phyloP scores from a whole-genome alignment of 37 sponge, comb jelly and placozoan species.

The Haliclona indistincta region DNA sequence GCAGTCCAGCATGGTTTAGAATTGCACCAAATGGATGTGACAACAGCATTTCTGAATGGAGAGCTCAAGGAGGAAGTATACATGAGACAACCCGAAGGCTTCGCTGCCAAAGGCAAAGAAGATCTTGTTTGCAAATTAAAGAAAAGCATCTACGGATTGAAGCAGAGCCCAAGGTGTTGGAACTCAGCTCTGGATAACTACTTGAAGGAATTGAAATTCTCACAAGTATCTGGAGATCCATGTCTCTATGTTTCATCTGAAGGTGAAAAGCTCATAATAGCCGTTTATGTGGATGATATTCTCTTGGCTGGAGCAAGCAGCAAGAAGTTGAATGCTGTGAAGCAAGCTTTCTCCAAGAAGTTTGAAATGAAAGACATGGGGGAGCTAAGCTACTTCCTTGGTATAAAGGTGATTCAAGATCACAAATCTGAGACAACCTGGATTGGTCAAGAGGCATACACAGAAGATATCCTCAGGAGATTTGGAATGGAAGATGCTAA shows the following conservation, averaged over 20 bases:
- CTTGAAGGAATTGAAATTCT: too few species aligned
- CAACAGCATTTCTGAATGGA: constrained; percentile 57
- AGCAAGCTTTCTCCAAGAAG: constrained; percentile 21
- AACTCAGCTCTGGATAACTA: constrained; percentile 48
- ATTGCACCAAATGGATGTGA: constrained; percentile 59
- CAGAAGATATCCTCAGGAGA: constrained; percentile 14
- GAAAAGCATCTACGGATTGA: too few species aligned
- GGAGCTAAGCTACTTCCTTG: constrained; percentile 39
- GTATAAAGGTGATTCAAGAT: constrained; percentile 39
- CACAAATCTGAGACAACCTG: constrained; percentile 18
- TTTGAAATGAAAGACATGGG: constrained; percentile 57
- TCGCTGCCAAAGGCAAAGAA: constrained; percentile 31
- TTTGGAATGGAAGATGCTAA: constrained; percentile 46
- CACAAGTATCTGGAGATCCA: constrained; percentile 49
- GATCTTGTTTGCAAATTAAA: constrained; percentile 43
- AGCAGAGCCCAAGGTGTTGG: constrained; percentile 63
- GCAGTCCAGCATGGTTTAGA: constrained; percentile 22
- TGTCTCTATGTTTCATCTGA: constrained; percentile 13
- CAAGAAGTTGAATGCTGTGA: constrained; percentile 27
- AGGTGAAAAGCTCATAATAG: constrained; percentile 6
- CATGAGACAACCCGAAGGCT: too few species aligned
- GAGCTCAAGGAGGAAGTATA: constrained; percentile 51
- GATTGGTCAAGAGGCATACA: constrained; percentile 35
- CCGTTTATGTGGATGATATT: constrained; percentile 33
- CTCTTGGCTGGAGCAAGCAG: constrained; percentile 32